Base-by-base conservation (phyloP, 2,888 invertebrate genomes). In the Rutpela maculata region DNA sequence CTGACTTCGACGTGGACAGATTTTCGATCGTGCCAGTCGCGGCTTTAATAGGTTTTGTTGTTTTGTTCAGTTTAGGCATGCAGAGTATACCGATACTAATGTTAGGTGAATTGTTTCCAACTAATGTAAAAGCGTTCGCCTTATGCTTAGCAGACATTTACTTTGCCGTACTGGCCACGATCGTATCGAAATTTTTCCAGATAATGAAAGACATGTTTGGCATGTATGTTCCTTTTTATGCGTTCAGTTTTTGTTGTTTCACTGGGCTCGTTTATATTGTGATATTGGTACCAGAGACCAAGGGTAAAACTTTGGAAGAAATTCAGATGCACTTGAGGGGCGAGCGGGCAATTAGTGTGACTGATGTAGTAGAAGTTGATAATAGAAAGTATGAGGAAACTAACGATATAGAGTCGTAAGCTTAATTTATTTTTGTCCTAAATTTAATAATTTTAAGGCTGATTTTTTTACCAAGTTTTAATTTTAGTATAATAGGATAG, bases 301-400 rank as follows among this genome's bases (percentile, higher is more conserved):
- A 93, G 87, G 94, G 94, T 74, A 94, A 94, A 85, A 94, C 94
- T 2, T 91, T 95, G 85, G 91, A 93, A 68, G 92, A 93, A 85
- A 95, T 95, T 84, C 94, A 94, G 86, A 91, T 92, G 22, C 91
- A 92, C 73, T 89, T 95, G 17, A 91, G 91, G 81, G 91, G 92
- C 9, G 82, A 84, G 57, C 82, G 77, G 35, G 75, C 65, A 11
- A 67, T 75, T 12, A 66, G 69, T 12, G 82, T 82, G 31, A 66
- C 59, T 1, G 80, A 78, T 26, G 73, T 76, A 65, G 62, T 73
- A 17, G 31, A 35, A 35, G 15, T 12, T 6, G 43, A 22, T 0
- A 4, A 6, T 7, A 50, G 17, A n/a, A 35, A 59, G 17, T 60
- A 17, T 9, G 43, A 55, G 15, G 22, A 60, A 11, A 11, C 11